Percentiles rank a stretch among this genome's conserved stretches.
Evolutionary conservation across 2,888 invertebrate genomes (phyloP).

Genomic region (Chaetogeoica ovagalla): DNA sequence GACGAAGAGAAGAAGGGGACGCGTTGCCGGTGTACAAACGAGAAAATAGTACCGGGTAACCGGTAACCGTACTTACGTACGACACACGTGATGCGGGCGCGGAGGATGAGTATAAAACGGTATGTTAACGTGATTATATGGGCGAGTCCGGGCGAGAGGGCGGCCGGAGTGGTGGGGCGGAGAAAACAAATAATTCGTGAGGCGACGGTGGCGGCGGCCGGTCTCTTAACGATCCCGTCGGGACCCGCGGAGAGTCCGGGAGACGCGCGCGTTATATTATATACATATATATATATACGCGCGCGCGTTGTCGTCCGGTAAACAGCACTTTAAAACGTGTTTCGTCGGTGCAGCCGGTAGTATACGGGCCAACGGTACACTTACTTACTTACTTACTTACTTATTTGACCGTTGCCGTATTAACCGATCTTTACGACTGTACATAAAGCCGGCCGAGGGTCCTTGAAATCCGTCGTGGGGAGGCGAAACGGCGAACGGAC

Average conservation of each 20-base stretch:
- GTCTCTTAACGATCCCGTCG: conserved; percentile 51
- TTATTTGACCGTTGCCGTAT: conserved; percentile 16
- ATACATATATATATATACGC: not conserved
- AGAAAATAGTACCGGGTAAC: conserved; percentile 27
- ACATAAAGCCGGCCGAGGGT: not conserved
- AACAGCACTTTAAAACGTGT: conserved; percentile 53
- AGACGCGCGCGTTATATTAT: conserved; percentile 25
- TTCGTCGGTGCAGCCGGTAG: not conserved
- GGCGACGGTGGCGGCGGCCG: conserved; percentile 1
- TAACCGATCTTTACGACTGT: conserved; percentile 51
- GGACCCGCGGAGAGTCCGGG: conserved; percentile 26
- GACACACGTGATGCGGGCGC: not conserved
- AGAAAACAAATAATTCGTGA: conserved; percentile 47
- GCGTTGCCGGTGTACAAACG: conserved; percentile 12
- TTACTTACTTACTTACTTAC: not conserved
- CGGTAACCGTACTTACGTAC: not conserved
- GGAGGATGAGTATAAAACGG: conserved; percentile 27
- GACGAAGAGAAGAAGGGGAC: not conserved
- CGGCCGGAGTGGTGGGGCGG: no score
- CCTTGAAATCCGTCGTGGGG: conserved; percentile 19
- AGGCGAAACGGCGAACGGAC: no score
- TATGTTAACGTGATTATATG: conserved; percentile 52
- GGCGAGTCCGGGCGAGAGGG: conserved; percentile 23
- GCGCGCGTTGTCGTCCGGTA: conserved; percentile 48
- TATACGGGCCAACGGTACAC: not conserved